phyloP scores from a whole-genome alignment of 2,888 invertebrate genomes.

The Dicroscelio sp. region DNA sequence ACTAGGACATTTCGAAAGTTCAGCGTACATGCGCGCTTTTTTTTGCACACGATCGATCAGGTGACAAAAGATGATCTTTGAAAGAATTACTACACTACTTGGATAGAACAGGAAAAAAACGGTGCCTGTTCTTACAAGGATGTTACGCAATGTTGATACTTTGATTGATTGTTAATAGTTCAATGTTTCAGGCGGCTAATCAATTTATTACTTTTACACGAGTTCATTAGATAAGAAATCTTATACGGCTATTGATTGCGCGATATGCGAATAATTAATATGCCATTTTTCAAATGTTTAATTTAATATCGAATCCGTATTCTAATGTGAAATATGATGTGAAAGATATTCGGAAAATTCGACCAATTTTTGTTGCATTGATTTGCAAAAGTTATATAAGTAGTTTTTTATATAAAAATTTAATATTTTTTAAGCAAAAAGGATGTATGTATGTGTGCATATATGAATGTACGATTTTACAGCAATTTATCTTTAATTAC shows the following conservation, averaged over 20 bases:
- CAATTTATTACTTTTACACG: conserved; percentile 29
- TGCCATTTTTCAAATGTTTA: not conserved
- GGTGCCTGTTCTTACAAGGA: conserved; percentile 36
- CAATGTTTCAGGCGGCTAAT: conserved; percentile 40
- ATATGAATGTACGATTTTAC: too few species aligned
- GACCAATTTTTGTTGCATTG: too few species aligned
- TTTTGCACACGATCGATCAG: not conserved
- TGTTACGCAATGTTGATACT: conserved; percentile 8
- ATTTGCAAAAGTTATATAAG: too few species aligned
- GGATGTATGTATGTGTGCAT: too few species aligned
- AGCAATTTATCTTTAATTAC: not conserved
- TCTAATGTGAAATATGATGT: too few species aligned
- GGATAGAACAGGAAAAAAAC: conserved; percentile 16
- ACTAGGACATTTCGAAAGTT: conserved; percentile 68
- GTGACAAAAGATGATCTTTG: conserved; percentile 41
- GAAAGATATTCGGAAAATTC: too few species aligned
- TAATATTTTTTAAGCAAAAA: too few species aligned
- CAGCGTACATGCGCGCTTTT: conserved; percentile 45
- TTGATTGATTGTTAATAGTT: conserved; percentile 52
- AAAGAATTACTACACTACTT: not conserved
- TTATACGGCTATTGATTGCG: not conserved
- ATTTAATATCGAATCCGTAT: not conserved
- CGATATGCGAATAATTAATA: not conserved
- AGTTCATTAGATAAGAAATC: not conserved
- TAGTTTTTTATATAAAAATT: too few species aligned